Evolutionary conservation across 1,140 invertebrate genomes (phyloP), one percentile per base, ranked within the genome.

Genomic region (Drosophila serrata): DNA sequence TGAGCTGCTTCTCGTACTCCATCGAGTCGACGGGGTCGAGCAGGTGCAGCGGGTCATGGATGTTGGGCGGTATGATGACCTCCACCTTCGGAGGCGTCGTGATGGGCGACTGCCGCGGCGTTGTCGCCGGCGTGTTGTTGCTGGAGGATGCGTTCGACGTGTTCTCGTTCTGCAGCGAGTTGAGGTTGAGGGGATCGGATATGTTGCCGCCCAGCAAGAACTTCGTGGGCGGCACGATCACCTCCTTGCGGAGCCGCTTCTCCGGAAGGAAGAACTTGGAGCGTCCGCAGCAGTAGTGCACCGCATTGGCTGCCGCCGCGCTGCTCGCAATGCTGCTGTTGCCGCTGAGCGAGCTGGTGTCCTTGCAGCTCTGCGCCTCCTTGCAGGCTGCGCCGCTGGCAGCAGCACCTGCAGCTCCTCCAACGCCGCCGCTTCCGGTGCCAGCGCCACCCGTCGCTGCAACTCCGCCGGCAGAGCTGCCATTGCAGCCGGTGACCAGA

Each of bases 131-230:
- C 9, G 98, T 98, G 1, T 96, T 95, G 35, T 97, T 96, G 93
- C 98, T 98, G 94, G 97, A 96, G 22, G 95, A 95, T 69, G 96
- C 94, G 33, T 96, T 95, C 82, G 96, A 94, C 72, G 97, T 97
- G 9, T 97, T 95, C 92, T 98, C 97, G 93, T 98, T 96, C 92
- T 97, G 96, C 82, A 99, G 94, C 91, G 98, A 98, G 82, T 98
- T 98, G 55, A 99, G 93, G 94, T 99, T 99, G 12, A 99, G 93
- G 0, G 98, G 98, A 94, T 99, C 98, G 75, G 96, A 96, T 77
- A 99, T 99, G 91, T 98, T 99, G 19, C 98, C 98, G 53, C 98
- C 98, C 2, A 99, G 94, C 7, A 99, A 93, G 94, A 99, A 99
- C 93, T 98, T 98, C 4, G 97, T 98, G 0, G 98, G 97, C 35